A percentile compares a stretch with the other conserved stretches of the same genome.
These are phyloP conservation scores for Scarus forsteni DNA, from an alignment of 2,797 vertebrate species.

Conservation along the genomic window DNA sequence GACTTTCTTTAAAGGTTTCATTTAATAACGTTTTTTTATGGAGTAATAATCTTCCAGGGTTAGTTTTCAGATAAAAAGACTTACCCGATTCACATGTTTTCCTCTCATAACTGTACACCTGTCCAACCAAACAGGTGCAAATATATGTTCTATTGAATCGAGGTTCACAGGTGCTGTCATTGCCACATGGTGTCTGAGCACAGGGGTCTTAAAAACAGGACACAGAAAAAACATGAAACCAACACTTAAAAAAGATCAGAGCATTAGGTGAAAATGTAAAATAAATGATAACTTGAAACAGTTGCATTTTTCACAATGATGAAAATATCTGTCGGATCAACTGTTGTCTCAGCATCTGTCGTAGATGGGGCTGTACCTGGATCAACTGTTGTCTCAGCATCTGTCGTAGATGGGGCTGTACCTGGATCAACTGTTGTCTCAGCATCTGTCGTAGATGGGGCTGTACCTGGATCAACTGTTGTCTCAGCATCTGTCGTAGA, in stretches of 20 bases:
- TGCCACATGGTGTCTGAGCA: constrained; percentile 5
- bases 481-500: background rate
- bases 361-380: background rate
- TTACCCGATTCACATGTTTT: constrained; percentile 11
- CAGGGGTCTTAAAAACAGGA: constrained; percentile 53
- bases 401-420: background rate
- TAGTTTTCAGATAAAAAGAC: constrained; percentile 5
- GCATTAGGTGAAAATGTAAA: background rate
- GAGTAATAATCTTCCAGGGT: background rate
- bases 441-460: too few species aligned
- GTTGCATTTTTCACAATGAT: background rate
- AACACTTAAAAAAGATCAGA: background rate
- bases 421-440: background rate
- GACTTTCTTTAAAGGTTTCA: too few species aligned
- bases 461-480: too few species aligned
- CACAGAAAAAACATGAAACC: background rate
- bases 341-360: too few species aligned
- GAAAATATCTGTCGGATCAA: constrained; percentile 10
- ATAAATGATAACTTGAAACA: background rate
- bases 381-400: rapidly evolving
- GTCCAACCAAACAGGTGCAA: constrained; percentile 62
- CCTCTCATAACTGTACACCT: rapidly evolving
- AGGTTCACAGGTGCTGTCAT: constrained; percentile 50
- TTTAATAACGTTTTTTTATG: background rate
- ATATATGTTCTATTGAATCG: rapidly evolving